Conservation (phyloP, 2,113 vertebrate genomes). For the Scortum barcoo region DNA sequence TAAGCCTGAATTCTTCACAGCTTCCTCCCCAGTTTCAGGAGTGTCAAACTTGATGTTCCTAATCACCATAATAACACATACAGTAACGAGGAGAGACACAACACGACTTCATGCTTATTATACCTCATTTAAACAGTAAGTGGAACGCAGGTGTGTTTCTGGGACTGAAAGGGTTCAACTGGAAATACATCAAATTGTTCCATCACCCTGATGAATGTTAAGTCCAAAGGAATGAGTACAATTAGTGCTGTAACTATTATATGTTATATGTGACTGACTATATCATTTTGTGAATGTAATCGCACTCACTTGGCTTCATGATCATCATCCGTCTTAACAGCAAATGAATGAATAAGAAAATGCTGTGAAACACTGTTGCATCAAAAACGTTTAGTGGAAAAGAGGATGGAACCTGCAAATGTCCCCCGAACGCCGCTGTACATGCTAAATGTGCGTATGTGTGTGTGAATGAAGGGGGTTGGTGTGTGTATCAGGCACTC, state of each 20-base stretch:
- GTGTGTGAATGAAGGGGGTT: not conserved
- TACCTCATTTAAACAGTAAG: not conserved
- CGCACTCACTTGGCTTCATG: not conserved
- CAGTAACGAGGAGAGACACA: not conserved
- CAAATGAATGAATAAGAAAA: conserved; percentile 3
- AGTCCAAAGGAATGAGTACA: not conserved
- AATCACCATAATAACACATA: no score
- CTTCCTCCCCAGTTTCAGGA: no score
- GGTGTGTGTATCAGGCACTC: conserved; percentile 1
- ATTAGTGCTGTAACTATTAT: not conserved
- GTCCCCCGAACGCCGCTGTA: not conserved
- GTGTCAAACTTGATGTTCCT: no score
- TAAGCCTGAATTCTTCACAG: no score
- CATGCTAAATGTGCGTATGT: not conserved
- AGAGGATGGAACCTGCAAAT: not conserved
- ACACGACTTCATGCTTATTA: not conserved
- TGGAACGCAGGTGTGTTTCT: not conserved
- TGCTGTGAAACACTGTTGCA: not conserved
- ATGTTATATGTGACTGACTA: not conserved
- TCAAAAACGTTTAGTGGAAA: not conserved
- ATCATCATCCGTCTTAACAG: not conserved
- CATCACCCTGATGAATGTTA: no score
- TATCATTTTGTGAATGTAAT: conserved; percentile 10
- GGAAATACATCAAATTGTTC: not conserved
- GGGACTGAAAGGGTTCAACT: not conserved